Evolutionary conservation across 2,888 invertebrate genomes (phyloP).

Genomic region (Pristionchus fissidentatus): DNA sequence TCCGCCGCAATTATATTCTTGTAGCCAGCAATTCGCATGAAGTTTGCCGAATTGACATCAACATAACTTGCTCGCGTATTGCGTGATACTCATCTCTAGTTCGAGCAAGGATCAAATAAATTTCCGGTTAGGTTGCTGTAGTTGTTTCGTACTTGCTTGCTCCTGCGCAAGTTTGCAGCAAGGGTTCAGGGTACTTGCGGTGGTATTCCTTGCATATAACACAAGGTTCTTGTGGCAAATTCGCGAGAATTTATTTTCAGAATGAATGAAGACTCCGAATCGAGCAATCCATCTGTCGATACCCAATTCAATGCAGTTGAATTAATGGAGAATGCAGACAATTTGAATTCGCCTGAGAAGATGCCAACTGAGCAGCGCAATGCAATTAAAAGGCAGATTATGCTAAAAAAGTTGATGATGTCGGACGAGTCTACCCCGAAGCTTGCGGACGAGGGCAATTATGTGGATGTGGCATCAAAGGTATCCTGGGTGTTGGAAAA

Average conservation of each 20-base stretch:
- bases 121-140: background rate
- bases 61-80: no score
- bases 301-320: background rate
- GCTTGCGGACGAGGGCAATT: background rate
- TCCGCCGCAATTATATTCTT: no score
- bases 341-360: background rate
- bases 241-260: background rate
- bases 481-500: background rate
- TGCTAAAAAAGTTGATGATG: constrained; percentile 3
- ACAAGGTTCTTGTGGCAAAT: no score
- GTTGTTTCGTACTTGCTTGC: background rate
- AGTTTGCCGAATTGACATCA: no score
- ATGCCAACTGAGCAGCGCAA: background rate
- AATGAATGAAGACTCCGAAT: background rate
- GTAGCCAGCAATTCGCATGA: no score
- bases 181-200: no score
- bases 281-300: background rate
- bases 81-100: background rate
- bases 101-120: background rate
- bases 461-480: constrained; percentile 19
- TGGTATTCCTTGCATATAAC: no score
- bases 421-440: background rate
- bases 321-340: background rate
- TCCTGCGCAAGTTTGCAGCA: no score
- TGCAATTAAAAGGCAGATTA: background rate